These are phyloP conservation scores for Pollenia griseotomentosa DNA, from an alignment of 2,888 invertebrate species.

Conservation along the genomic window DNA sequence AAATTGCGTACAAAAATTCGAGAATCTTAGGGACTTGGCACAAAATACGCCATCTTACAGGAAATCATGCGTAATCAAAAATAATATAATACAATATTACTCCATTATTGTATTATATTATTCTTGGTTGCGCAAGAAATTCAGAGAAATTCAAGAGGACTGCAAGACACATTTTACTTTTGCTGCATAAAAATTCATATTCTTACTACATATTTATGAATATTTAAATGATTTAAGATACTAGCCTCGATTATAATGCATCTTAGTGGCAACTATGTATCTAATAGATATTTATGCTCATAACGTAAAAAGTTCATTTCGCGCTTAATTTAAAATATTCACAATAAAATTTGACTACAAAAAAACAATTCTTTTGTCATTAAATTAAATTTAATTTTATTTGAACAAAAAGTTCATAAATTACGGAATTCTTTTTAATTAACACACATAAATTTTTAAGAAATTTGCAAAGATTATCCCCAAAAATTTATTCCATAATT, in stretches of 20 bases:
- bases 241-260: background rate
- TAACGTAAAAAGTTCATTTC: slow-evolving; percentile 26
- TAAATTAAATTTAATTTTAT: background rate
- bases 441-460: slow-evolving; percentile 20
- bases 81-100: too few species aligned
- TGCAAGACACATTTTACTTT: background rate
- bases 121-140: too few species aligned
- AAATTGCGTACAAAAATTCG: too few species aligned
- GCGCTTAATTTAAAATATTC: slow-evolving; percentile 42
- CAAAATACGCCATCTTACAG: too few species aligned
- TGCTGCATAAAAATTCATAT: background rate
- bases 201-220: background rate
- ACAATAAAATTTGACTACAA: background rate
- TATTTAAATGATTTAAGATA: background rate
- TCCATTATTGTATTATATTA: too few species aligned
- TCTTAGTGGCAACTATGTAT: background rate
- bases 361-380: slow-evolving; percentile 13
- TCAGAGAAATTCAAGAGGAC: too few species aligned
- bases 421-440: background rate
- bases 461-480: slow-evolving; percentile 15
- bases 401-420: slow-evolving; percentile 50
- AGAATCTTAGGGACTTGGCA: too few species aligned
- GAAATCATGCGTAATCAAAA: too few species aligned
- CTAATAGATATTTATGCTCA: background rate
- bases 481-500: slow-evolving; percentile 31